A percentile compares a stretch with the other conserved stretches of the same genome.
These are phyloP conservation scores for Orthonevra nobilis DNA, from an alignment of 2,888 invertebrate species.

Conservation along the genomic window DNA sequence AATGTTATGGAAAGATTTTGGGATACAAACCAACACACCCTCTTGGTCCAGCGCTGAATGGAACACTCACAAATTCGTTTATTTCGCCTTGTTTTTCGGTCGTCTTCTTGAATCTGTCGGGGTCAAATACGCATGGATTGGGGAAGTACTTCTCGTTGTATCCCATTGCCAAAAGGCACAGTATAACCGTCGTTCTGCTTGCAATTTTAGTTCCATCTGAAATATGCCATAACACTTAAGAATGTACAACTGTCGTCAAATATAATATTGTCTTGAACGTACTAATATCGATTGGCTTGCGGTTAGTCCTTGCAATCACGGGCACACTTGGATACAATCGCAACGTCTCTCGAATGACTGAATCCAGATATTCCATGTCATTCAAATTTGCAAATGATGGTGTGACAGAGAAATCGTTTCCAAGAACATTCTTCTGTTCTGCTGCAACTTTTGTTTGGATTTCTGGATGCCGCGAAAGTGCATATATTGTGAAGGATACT, in stretches of 20 bases:
- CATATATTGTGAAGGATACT: constrained; percentile 81
- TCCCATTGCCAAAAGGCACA: constrained; percentile 76
- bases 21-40: constrained; percentile 80
- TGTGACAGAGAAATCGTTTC: constrained; percentile 74
- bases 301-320: constrained; percentile 75
- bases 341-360: constrained; percentile 75
- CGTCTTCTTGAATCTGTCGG: constrained; percentile 80
- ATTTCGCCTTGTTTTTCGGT: constrained; percentile 61
- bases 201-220: constrained; percentile 76
- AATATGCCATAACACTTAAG: not conserved
- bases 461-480: constrained; percentile 81
- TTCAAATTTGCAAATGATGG: constrained; percentile 72
- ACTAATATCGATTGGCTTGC: constrained; percentile 76
- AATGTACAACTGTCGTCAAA: not conserved
- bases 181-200: constrained; percentile 75
- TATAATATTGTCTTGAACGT: too few species aligned
- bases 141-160: constrained; percentile 76
- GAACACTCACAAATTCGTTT: constrained; percentile 81
- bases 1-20: too few species aligned
- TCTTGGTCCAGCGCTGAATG: constrained; percentile 84
- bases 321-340: constrained; percentile 76
- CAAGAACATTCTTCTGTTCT: constrained; percentile 80
- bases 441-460: constrained; percentile 81
- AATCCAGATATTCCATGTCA: constrained; percentile 75
- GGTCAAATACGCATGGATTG: constrained; percentile 76